A percentile compares a stretch with the other conserved stretches of the same genome.
Evolutionary conservation across 2,797 vertebrate genomes (phyloP).

Genomic region (Helarctos malayanus): DNA sequence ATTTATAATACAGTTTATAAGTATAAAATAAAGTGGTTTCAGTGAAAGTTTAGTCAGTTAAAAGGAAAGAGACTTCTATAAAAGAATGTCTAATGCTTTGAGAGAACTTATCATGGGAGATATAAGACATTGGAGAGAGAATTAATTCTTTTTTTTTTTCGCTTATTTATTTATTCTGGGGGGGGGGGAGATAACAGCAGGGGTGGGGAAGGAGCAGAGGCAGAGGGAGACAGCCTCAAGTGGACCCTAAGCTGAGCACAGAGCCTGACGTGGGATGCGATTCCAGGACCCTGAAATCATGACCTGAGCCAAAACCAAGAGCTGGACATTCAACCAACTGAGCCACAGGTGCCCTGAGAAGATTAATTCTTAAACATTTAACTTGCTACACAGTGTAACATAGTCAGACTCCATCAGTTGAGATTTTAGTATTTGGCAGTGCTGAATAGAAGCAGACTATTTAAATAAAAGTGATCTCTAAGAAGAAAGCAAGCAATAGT

Average conservation of each 20-base stretch:
- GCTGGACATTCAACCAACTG: neutral
- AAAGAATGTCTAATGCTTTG: slow-evolving; percentile 5
- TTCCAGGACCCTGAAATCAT: neutral
- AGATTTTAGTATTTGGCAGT: slow-evolving; percentile 12
- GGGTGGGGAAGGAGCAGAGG: neutral
- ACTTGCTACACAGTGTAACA: neutral
- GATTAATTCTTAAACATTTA: slow-evolving; percentile 45
- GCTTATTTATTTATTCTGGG: too few species aligned
- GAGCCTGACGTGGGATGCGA: neutral
- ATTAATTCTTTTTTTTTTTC: neutral
- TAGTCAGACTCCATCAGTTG: neutral
- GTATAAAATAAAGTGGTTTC: neutral
- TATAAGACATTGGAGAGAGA: neutral
- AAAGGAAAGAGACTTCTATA: slow-evolving; percentile 4
- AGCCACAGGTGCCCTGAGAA: neutral
- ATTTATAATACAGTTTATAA: neutral
- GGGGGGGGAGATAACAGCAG: too few species aligned
- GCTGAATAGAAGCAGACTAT: neutral
- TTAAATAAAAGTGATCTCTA: neutral
- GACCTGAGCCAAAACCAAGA: neutral
- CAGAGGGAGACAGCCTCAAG: neutral
- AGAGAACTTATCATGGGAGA: neutral
- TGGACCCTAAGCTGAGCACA: neutral
- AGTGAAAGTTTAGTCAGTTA: slow-evolving; percentile 9
- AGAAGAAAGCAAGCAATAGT: neutral